These are phyloP conservation scores for Archilochus colubris DNA, from an alignment of 2,113 vertebrate genomes.

Conservation along the genomic window DNA sequence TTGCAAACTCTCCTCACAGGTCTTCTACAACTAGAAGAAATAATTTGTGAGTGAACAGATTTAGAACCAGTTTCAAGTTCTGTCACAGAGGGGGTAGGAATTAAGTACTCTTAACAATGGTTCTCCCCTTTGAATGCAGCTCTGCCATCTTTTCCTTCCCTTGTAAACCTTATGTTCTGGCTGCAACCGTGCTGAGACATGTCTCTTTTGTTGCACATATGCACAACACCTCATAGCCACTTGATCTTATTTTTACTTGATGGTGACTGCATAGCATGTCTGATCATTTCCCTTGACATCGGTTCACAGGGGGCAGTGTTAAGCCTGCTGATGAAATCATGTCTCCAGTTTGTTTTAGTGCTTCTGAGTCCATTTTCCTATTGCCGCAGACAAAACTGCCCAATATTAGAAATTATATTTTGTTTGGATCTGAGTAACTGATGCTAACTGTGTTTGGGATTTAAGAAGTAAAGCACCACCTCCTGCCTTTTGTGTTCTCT, in stretches of 20 bases:
- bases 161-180: not conserved
- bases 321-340: not conserved
- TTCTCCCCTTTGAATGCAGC: not conserved
- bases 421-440: not conserved
- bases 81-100: not conserved
- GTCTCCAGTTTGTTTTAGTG: not conserved
- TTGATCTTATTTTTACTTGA: not conserved
- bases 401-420: not conserved
- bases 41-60: not conserved
- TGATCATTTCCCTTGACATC: not conserved
- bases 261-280: not conserved
- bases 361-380: not conserved
- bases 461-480: not conserved
- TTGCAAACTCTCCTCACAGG: not conserved
- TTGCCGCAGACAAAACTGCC: not conserved
- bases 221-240: not conserved
- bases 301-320: not conserved
- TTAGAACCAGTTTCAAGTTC: not conserved
- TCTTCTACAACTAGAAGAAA: not conserved
- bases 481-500: rapidly evolving
- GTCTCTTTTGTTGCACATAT: not conserved
- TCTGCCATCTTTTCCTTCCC: not conserved
- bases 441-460: not conserved
- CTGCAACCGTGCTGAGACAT: not conserved
- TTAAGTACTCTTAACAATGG: not conserved